Conservation (phyloP, 2,113 vertebrate genomes). For the Cinclus cinclus region DNA sequence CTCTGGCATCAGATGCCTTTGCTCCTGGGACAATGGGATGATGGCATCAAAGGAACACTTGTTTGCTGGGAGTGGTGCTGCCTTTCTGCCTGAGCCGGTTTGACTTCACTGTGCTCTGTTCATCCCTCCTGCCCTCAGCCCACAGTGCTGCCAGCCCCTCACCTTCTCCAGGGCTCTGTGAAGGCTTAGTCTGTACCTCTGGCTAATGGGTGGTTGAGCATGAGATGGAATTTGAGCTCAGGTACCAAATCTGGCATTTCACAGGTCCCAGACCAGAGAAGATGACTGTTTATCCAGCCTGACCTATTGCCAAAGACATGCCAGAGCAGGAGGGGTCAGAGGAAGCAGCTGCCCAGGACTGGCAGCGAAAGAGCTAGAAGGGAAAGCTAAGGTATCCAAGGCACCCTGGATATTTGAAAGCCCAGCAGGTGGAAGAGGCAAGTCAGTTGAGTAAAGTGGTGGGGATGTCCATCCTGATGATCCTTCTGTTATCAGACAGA, state of each 20-base stretch:
- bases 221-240: neutral
- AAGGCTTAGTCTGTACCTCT: neutral
- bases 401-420: neutral
- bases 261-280: neutral
- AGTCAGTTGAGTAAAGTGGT: neutral
- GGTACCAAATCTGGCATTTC: neutral
- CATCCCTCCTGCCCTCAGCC: neutral
- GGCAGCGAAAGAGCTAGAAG: neutral
- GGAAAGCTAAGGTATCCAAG: neutral
- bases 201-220: neutral
- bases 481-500: neutral
- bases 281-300: neutral
- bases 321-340: neutral
- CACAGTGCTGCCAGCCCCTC: neutral
- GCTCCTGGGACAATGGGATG: neutral
- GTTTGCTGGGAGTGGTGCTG: neutral
- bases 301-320: neutral
- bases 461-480: neutral
- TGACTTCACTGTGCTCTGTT: neutral
- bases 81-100: neutral
- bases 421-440: neutral
- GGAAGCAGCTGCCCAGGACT: neutral
- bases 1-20: neutral
- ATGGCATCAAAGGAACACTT: neutral
- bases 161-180: neutral